phyloP scores from a whole-genome alignment of 2,888 invertebrate genomes.

The Polylopha cassiicola region DNA sequence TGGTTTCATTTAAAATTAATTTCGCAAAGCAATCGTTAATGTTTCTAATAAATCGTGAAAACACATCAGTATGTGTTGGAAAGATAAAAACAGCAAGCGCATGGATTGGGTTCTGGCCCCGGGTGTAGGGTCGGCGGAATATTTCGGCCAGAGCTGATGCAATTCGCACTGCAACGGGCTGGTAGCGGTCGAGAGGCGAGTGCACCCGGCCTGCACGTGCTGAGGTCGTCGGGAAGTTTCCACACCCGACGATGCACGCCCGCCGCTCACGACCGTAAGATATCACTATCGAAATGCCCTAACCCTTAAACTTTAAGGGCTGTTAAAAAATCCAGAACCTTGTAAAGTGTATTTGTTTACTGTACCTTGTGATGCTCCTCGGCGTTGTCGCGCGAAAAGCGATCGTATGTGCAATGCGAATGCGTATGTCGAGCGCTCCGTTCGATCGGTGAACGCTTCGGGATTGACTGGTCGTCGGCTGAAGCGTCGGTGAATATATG shows the following conservation, averaged over 20 bases:
- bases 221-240: constrained; percentile 47
- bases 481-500: constrained; percentile 61
- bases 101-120: neutral
- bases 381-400: constrained; percentile 33
- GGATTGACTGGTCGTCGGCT: constrained; percentile 63
- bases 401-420: constrained; percentile 37
- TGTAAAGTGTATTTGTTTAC: constrained; percentile 29
- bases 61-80: too few species aligned
- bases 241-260: constrained; percentile 34
- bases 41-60: too few species aligned
- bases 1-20: constrained; percentile 1
- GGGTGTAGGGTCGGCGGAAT: constrained; percentile 5
- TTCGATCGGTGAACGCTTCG: constrained; percentile 48
- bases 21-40: constrained; percentile 20
- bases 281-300: constrained; percentile 28
- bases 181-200: constrained; percentile 34
- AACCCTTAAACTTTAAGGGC: constrained; percentile 24
- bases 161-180: constrained; percentile 26
- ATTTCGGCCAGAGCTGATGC: constrained; percentile 38
- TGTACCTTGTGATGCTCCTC: constrained; percentile 42
- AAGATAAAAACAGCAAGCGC: neutral
- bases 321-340: constrained; percentile 22
- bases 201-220: constrained; percentile 45
- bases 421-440: constrained; percentile 33
- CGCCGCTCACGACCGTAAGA: constrained; percentile 30